Evolutionary conservation across 2,797 vertebrate species (phyloP), one percentile per base, ranked within the genome.

Genomic region (Leucoraja ocellata): DNA sequence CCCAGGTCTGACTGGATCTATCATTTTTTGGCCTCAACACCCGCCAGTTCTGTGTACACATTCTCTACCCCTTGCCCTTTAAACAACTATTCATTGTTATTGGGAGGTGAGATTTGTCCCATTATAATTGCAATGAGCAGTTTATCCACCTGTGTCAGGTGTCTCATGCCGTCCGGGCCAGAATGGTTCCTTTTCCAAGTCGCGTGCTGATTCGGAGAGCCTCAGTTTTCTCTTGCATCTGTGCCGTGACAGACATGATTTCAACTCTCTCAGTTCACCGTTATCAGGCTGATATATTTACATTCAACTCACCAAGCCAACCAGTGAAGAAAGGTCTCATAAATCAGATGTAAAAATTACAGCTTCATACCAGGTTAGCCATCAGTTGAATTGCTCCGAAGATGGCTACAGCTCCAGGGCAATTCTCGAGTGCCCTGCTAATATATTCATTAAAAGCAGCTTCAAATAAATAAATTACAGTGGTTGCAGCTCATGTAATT

Each of bases 361-460:
- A n/a, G 28, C 58, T 86, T 86, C 83, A 63, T 28, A 63, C 3
- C 58, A 63, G 58, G 58, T 63, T 58, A 86, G 83, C 25, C 25
- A 13, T 39, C 79, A 81, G 36, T 39, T 81, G 79, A 46, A 54
- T 81, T 63, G 28, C 7, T 18, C 58, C 28, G 58, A 86, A 86
- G 32, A 86, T 18, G 83, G 58, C 58, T 86, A 4, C 58, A 86
- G 3, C 83, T 86, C 28, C 28, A 32, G 81, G 25, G 25, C 81
- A 84, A 25, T 7, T 86, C 58, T 65, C 13, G 8, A 86, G 83
- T 86, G 10, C 61, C 83, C 28, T 32, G 58, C 58, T 86, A 63
- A 86, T 86, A 86, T 63, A 86, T 86, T 86, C 28, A 65, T 86
- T 63, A 86, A 86, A 86, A 86, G 11, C 10, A 32, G 58, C 16